Evolutionary conservation across 2,113 vertebrate genomes (phyloP), one percentile per base, ranked within the genome.

Genomic region (Ceyx melanurus): DNA sequence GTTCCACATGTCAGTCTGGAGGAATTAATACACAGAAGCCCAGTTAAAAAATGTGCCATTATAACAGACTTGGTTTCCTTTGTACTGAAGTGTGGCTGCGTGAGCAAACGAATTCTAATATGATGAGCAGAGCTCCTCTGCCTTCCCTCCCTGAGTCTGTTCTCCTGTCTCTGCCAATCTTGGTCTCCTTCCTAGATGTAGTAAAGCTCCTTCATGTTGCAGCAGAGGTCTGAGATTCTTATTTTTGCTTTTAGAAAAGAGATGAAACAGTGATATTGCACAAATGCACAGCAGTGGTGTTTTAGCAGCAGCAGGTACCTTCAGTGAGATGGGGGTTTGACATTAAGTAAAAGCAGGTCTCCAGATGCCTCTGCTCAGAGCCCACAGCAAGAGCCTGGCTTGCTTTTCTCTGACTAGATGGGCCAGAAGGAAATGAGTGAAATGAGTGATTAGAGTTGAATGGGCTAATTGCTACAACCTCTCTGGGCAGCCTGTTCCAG

Each of bases 1-100:
- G 73, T 92, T 95, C 82, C 77, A 89, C 6, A 13, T 94, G 88
- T 94, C 92, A 88, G 25, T 95, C 92, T 89, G 70, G 87, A 86
- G 81, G 79, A 91, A 81, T 92, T 91, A 93, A 89, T 54, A 82
- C 5, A 16, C 37, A 78, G 40, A 11, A 77, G 26, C 53, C 50
- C 60, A 60, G 84, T 82, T 66, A 14, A 95, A 93, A 96, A 92
- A 92, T 7, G 18, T 60, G 66, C 66, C 31, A 80, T 82, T 80
- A 64, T 45, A 85, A 51, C 67, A 72, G 40, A 3, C 80, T 57
- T 89, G 60, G 18, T 40, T 82, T 80, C 46, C 76, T 90, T 93
- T 89, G 40, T 85, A 18, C 18, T 37, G 37, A 77, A 88, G 79
- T 26, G 48, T 90, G 90, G 56, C 65, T 90, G 82, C 23, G 2